phyloP scores from a whole-genome alignment of 2,797 vertebrate genomes.

The Buphagus erythrorhynchus region DNA sequence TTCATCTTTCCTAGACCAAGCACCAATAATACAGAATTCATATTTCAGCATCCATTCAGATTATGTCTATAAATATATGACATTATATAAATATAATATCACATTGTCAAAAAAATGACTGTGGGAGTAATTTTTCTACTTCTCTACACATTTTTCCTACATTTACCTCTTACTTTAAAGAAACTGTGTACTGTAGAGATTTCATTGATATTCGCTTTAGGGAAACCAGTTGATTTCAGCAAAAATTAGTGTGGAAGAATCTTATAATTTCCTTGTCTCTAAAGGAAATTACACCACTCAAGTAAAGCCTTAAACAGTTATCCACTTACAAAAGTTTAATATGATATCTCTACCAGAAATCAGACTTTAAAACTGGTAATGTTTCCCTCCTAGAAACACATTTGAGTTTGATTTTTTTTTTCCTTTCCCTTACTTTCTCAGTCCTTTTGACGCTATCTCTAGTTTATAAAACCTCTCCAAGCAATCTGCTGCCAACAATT shows the following conservation, averaged over 20 bases:
- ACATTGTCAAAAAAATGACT: background rate
- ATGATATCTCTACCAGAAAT: background rate
- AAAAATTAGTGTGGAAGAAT: background rate
- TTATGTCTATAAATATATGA: background rate
- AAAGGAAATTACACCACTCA: background rate
- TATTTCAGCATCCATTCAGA: background rate
- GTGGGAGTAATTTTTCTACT: background rate
- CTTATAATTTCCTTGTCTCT: background rate
- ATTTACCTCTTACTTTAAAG: background rate
- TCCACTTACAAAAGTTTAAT: background rate
- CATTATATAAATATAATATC: background rate
- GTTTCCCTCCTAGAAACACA: background rate
- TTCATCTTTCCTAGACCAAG: background rate
- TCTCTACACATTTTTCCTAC: background rate
- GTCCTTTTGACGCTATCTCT: background rate
- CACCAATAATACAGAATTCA: background rate
- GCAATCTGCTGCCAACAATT: background rate
- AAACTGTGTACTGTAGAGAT: background rate
- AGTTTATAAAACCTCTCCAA: background rate
- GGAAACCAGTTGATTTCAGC: background rate
- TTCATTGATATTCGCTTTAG: background rate
- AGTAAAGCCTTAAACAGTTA: background rate
- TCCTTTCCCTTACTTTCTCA: background rate
- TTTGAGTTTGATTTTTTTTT: background rate
- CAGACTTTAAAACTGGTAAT: background rate